Percentiles rank a stretch among this genome's conserved stretches.
Evolutionary conservation across 1,140 invertebrate genomes (phyloP).

Genomic region (Tenebrio molitor): DNA sequence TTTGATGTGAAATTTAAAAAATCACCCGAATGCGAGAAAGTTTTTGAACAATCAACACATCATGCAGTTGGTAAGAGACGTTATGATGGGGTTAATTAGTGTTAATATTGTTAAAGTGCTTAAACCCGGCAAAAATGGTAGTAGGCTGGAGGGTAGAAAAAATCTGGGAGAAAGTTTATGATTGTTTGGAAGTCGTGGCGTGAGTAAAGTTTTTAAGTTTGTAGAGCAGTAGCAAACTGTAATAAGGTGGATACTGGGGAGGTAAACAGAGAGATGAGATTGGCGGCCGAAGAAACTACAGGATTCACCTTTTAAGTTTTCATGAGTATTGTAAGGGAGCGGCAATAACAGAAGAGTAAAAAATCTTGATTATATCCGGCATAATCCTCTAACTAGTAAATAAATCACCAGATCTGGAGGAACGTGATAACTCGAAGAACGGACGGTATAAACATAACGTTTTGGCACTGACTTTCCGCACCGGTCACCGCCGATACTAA

Average conservation of each 20-base stretch:
- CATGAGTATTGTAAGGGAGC: slow-evolving; percentile 15
- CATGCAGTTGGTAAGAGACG: no score
- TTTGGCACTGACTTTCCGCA: slow-evolving; percentile 27
- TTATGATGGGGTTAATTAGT: no score
- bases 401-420: slow-evolving; percentile 13
- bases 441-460: slow-evolving; percentile 12
- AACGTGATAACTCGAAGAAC: slow-evolving; percentile 16
- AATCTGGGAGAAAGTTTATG: slow-evolving; percentile 8
- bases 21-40: no score
- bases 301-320: slow-evolving; percentile 30
- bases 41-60: no score
- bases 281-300: slow-evolving; percentile 25
- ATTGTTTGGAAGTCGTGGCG: not conserved
- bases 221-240: not conserved
- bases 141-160: not conserved
- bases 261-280: slow-evolving; percentile 16
- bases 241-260: slow-evolving; percentile 4
- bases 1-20: no score
- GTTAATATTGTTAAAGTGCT: not conserved
- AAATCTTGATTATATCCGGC: slow-evolving; percentile 20
- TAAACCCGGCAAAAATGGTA: not conserved
- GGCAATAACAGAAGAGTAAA: slow-evolving; percentile 18
- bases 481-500: slow-evolving; percentile 24
- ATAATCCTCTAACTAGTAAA: slow-evolving; percentile 14
- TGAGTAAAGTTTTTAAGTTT: slow-evolving; percentile 6